Evolutionary conservation across 2,888 invertebrate genomes (phyloP).

Genomic region (Plagodis pulveraria): DNA sequence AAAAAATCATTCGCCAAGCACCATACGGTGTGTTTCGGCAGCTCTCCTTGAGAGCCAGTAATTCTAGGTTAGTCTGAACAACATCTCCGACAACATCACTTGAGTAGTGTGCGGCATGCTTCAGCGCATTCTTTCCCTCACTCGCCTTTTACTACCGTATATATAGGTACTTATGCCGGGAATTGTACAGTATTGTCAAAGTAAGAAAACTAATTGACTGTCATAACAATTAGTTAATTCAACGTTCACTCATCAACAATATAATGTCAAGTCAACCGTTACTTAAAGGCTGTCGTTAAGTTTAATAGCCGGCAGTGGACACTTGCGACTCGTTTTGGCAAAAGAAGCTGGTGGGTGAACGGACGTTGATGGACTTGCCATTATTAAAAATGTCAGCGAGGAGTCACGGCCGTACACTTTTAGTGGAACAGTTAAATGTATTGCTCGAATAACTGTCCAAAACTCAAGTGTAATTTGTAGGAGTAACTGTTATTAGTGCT

Average conservation of each 20-base stretch:
- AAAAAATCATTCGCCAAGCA: no score
- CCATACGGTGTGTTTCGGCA: no score
- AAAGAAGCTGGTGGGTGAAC: slow-evolving; percentile 21
- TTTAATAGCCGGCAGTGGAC: slow-evolving; percentile 15
- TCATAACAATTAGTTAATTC: slow-evolving; percentile 25
- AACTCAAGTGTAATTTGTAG: slow-evolving; percentile 1
- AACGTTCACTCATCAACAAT: slow-evolving; percentile 20
- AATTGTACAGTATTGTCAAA: not conserved
- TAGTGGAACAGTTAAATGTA: slow-evolving; percentile 7
- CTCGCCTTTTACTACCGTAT: no score
- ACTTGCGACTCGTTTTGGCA: slow-evolving; percentile 18
- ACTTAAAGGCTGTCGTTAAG: slow-evolving; percentile 23
- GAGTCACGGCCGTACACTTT: slow-evolving; percentile 20
- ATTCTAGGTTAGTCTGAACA: no score
- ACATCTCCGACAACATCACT: no score
- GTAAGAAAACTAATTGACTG: slow-evolving; percentile 12
- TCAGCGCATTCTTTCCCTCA: no score
- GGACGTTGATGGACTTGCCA: slow-evolving; percentile 24
- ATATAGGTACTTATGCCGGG: no score
- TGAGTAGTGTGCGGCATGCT: no score
- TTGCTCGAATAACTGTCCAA: slow-evolving; percentile 9
- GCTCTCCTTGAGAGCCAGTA: no score
- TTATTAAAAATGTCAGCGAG: slow-evolving; percentile 28
- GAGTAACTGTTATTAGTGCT: not conserved
- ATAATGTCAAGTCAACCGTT: slow-evolving; percentile 22